Evolutionary conservation across 2,888 invertebrate species (phyloP).

Genomic region (Leistus spinibarbis): DNA sequence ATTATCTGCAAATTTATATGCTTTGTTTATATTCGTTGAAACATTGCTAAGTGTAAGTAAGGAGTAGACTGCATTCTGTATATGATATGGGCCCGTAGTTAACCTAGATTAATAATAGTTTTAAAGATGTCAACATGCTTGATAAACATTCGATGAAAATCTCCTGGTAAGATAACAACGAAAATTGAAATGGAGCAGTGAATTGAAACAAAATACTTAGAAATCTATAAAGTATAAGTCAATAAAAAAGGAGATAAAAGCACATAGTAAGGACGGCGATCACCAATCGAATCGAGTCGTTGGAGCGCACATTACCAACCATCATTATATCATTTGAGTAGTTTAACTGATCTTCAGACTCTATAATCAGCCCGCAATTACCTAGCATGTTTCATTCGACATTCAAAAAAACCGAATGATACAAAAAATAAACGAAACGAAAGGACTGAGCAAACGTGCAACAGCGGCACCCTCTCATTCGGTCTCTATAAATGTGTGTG

Average conservation of each 20-base stretch:
- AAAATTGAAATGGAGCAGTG: background rate
- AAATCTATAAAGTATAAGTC: background rate
- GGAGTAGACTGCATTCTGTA: too few relatives aligned
- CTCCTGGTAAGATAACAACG: background rate
- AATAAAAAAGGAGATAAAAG: background rate
- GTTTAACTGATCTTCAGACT: conserved; percentile 35
- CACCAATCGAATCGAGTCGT: conserved; percentile 25
- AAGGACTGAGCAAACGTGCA: conserved; percentile 29
- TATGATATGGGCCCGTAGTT: too few relatives aligned
- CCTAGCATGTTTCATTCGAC: conserved; percentile 2
- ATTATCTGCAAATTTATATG: too few relatives aligned
- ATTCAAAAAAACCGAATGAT: background rate
- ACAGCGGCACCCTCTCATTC: background rate
- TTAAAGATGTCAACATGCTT: too few relatives aligned
- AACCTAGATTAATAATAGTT: too few relatives aligned
- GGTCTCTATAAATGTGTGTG: conserved; percentile 6
- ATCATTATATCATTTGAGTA: conserved; percentile 36
- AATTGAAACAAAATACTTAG: background rate
- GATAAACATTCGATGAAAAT: too few relatives aligned
- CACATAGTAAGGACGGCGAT: conserved; percentile 24
- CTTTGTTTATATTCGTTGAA: too few relatives aligned
- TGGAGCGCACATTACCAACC: conserved; percentile 19
- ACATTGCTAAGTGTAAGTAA: too few relatives aligned
- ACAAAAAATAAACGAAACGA: background rate
- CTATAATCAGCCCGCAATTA: conserved; percentile 37